A percentile compares a stretch with the other conserved stretches of the same genome.
phyloP scores from a whole-genome alignment of 1,140 invertebrate species.

The Chlorops oryzae region DNA sequence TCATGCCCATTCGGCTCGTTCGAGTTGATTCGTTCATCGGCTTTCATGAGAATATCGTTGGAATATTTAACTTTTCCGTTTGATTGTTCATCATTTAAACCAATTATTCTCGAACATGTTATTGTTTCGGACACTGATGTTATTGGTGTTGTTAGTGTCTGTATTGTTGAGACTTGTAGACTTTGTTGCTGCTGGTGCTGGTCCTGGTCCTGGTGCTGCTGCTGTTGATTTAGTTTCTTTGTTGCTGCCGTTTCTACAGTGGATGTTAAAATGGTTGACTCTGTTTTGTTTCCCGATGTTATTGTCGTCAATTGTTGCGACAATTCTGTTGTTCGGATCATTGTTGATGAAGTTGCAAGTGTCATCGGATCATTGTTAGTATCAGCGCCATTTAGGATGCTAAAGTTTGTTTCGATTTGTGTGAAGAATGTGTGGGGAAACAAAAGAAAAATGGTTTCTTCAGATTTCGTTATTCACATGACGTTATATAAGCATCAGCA shows the following conservation, averaged over 20 bases:
- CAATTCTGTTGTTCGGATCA: neutral
- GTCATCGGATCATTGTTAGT: neutral
- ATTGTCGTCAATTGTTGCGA: neutral
- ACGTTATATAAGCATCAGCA: too few species aligned
- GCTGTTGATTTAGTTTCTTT: constrained; percentile 7
- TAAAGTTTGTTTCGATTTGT: too few species aligned
- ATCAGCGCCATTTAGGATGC: neutral
- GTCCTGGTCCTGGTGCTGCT: constrained; percentile 17
- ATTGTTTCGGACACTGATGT: constrained; percentile 7
- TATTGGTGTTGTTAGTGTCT: constrained; percentile 8
- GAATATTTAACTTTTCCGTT: neutral
- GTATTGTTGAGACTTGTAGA: neutral
- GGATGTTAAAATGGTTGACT: neutral
- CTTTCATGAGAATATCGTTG: too few species aligned
- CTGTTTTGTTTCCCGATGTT: neutral
- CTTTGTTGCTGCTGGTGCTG: constrained; percentile 8
- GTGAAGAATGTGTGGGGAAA: too few species aligned
- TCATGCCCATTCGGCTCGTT: too few species aligned
- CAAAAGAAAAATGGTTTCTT: too few species aligned
- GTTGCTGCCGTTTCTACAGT: neutral
- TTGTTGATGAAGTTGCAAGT: neutral
- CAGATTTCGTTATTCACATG: too few species aligned
- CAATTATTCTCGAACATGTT: constrained; percentile 1
- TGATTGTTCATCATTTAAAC: neutral
- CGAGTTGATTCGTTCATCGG: too few species aligned